A percentile compares a stretch with the other conserved stretches of the same genome.
Evolutionary conservation across 2,888 invertebrate genomes (phyloP).

Genomic region (Apamea anceps): DNA sequence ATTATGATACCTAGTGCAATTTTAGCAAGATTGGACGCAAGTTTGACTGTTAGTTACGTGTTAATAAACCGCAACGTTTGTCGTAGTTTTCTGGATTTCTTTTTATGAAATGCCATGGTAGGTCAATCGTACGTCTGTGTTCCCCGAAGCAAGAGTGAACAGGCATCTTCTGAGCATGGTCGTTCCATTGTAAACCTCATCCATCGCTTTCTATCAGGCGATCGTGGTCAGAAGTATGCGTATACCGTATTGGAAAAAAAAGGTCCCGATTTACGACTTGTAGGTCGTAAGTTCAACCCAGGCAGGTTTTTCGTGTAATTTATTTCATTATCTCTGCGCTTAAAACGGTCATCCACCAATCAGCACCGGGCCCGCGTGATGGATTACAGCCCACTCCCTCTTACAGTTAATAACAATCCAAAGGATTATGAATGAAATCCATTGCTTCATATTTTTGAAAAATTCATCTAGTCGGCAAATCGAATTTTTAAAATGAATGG

Average conservation of each 20-base stretch:
- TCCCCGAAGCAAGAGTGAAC: background rate
- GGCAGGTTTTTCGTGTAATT: background rate
- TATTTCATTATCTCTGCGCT: background rate
- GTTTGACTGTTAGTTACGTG: slow-evolving; percentile 5
- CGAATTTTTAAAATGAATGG: background rate
- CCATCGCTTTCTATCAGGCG: background rate
- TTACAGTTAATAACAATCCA: too few relatives aligned
- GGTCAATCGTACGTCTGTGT: background rate
- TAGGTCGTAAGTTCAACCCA: background rate
- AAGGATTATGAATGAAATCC: background rate
- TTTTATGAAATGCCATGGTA: background rate
- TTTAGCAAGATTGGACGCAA: slow-evolving; percentile 20
- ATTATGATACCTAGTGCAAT: slow-evolving; percentile 37
- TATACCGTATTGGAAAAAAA: background rate
- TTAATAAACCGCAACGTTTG: slow-evolving; percentile 1
- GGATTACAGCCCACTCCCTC: too few relatives aligned
- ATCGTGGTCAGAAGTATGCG: too few relatives aligned
- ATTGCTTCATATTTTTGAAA: background rate
- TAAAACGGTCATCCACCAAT: background rate
- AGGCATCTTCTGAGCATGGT: background rate
- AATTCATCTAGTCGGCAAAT: background rate
- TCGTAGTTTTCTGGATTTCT: slow-evolving; percentile 1
- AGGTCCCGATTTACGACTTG: background rate
- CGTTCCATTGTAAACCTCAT: background rate
- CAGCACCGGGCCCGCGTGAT: too few relatives aligned